These are phyloP conservation scores for Psilopsiagon aymara DNA, from an alignment of 2,113 vertebrate species.

Conservation along the genomic window DNA sequence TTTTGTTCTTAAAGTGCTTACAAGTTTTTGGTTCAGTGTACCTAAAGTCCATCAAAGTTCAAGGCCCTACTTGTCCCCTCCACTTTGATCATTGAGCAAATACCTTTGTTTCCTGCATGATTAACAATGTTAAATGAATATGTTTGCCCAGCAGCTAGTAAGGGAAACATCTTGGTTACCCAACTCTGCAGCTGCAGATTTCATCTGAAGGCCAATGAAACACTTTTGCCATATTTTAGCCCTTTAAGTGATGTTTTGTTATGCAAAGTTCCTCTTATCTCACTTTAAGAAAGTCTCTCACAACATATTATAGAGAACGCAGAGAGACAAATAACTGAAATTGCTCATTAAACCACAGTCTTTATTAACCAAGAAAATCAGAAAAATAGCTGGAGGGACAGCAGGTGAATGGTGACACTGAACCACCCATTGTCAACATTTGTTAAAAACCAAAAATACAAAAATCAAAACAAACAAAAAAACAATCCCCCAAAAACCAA, in stretches of 20 bases:
- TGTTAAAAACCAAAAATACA: neutral
- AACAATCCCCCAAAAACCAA: neutral
- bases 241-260: neutral
- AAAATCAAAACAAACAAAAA: neutral
- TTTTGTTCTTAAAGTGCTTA: neutral
- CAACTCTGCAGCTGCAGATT: neutral
- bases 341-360: constrained; percentile 17
- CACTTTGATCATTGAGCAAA: neutral
- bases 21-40: neutral
- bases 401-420: neutral
- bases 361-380: constrained; percentile 43
- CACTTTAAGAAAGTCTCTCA: neutral
- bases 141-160: neutral
- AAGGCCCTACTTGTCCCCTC: neutral
- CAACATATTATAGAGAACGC: neutral
- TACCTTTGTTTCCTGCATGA: neutral
- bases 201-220: neutral
- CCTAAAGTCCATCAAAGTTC: neutral
- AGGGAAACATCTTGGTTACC: neutral
- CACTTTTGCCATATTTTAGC: neutral
- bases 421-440: neutral
- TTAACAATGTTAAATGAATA: neutral
- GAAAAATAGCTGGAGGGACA: neutral
- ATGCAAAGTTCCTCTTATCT: neutral
- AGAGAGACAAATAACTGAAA: neutral